phyloP scores from a whole-genome alignment of 92 coral and sea anemone genomes.

The Paramuricea clavata region DNA sequence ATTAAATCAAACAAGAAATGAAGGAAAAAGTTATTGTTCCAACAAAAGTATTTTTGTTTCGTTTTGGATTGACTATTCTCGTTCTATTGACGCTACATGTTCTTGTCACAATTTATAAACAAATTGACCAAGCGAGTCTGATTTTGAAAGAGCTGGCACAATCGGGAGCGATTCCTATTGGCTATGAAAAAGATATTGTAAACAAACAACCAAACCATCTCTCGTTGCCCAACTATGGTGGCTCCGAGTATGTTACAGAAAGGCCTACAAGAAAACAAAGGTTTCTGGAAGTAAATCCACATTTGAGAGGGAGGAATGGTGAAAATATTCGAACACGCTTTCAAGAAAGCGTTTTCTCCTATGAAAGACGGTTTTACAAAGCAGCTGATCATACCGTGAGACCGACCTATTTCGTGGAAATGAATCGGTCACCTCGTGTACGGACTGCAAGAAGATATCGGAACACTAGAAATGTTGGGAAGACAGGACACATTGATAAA shows the following conservation, averaged over 20 bases:
- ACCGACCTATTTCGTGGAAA: neutral
- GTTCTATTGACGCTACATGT: constrained; percentile 11
- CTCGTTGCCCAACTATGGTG: neutral
- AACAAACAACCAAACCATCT: neutral
- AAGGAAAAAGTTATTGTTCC: neutral
- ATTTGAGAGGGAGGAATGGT: neutral
- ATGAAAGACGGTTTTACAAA: neutral
- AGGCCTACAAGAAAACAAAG: neutral
- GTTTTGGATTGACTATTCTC: neutral
- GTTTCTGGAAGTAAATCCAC: neutral
- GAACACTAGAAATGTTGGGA: neutral
- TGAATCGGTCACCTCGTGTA: neutral
- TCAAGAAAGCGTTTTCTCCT: constrained; percentile 6
- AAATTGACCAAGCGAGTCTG: neutral
- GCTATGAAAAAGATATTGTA: neutral
- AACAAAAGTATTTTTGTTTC: neutral
- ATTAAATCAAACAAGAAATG: neutral
- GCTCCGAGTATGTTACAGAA: neutral
- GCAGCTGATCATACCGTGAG: neutral
- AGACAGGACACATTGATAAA: neutral
- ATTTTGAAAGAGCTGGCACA: neutral
- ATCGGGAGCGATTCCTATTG: neutral
- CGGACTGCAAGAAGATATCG: neutral
- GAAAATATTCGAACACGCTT: neutral
- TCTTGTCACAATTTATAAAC: neutral